A percentile compares a stretch with the other conserved stretches of the same genome.
phyloP scores from a whole-genome alignment of 2,113 vertebrate species.

The Cervus canadensis region DNA sequence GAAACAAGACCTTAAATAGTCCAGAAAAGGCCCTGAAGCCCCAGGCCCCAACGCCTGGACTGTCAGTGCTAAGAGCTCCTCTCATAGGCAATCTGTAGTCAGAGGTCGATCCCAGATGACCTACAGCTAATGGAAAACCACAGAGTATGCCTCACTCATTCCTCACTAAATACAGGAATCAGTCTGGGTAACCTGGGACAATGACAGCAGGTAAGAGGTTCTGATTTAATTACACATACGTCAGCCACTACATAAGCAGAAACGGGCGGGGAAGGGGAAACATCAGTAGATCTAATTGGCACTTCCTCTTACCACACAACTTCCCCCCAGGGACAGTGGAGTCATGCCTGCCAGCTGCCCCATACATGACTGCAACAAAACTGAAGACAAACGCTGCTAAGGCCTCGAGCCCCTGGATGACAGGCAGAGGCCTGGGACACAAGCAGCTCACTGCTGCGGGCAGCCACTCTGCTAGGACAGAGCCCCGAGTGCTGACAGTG shows the following conservation, averaged over 20 bases:
- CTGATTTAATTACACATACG: not conserved
- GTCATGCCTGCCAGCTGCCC: not conserved
- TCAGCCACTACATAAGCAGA: not conserved
- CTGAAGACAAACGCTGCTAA: not conserved
- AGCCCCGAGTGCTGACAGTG: not conserved
- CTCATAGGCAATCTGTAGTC: no score
- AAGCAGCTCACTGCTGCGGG: not conserved
- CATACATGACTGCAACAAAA: not conserved
- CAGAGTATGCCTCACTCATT: not conserved
- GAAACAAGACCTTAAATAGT: not conserved
- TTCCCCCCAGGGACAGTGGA: not conserved
- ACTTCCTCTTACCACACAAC: not conserved
- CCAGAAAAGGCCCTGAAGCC: not conserved
- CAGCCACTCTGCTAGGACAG: not conserved
- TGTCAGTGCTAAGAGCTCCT: not conserved
- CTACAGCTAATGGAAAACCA: not conserved
- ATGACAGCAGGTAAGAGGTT: not conserved
- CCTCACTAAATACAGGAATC: not conserved
- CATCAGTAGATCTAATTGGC: not conserved
- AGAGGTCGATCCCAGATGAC: not conserved
- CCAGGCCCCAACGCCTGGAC: not conserved
- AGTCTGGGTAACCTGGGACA: not conserved
- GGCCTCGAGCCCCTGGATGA: not conserved
- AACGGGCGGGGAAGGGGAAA: not conserved
- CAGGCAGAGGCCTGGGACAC: not conserved